phyloP scores from a whole-genome alignment of 2,797 vertebrate genomes.

The Notolepis coatsorum region DNA sequence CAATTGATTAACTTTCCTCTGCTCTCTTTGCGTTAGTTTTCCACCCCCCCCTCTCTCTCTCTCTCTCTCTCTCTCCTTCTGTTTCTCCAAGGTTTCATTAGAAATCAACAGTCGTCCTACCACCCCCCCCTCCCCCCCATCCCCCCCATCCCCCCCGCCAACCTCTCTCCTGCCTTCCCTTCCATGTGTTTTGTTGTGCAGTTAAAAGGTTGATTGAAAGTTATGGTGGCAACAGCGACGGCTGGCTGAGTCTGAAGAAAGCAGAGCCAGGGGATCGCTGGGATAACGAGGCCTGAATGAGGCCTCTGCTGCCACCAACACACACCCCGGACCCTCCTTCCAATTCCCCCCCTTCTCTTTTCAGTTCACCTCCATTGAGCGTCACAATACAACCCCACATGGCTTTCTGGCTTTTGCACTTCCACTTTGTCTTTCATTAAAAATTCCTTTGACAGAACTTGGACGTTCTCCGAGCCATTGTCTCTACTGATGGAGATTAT shows the following conservation, averaged over 20 bases:
- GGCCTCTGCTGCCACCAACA: constrained; percentile 72
- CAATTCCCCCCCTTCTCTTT: constrained; percentile 43
- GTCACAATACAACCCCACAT: constrained; percentile 69
- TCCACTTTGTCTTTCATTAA: constrained; percentile 73
- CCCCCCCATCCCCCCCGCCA: constrained; percentile 25
- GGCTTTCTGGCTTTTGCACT: constrained; percentile 66
- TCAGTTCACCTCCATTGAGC: constrained; percentile 68
- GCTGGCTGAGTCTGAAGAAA: constrained; percentile 85
- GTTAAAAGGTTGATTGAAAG: constrained; percentile 88
- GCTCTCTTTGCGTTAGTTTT: constrained; percentile 31
- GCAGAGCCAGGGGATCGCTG: constrained; percentile 76
- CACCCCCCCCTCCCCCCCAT: neutral
- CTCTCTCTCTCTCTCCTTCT: neutral
- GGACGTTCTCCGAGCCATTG: constrained; percentile 54
- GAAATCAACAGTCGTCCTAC: constrained; percentile 77
- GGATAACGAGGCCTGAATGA: constrained; percentile 84
- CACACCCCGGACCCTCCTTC: constrained; percentile 48
- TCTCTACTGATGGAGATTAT: constrained; percentile 53
- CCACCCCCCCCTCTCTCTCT: neutral
- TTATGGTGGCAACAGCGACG: constrained; percentile 86
- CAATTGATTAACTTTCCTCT: constrained; percentile 21
- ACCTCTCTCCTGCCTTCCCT: constrained; percentile 18
- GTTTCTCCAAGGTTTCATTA: constrained; percentile 72
- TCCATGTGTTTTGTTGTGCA: constrained; percentile 73
- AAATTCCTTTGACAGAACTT: constrained; percentile 60